Evolutionary conservation across 2,797 vertebrate genomes (phyloP), one percentile per base, ranked within the genome.

Genomic region (Enteromius thamalakanensis): DNA sequence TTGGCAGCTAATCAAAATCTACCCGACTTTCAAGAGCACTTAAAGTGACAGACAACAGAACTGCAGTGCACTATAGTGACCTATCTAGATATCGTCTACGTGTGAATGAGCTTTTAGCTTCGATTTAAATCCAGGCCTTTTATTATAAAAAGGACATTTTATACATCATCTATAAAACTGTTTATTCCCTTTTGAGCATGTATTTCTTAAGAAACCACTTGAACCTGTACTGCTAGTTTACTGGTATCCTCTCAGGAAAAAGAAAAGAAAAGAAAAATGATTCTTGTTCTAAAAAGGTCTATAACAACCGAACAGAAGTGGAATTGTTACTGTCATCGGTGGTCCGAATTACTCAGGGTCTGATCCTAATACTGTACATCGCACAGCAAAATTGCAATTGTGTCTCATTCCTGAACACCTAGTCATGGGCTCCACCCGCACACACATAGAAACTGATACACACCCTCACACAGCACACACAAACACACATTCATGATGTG

Each of bases 321-420:
- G 15, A 45, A 21, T 4, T 2, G 37, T 64, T 3, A 6, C 14
- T n/a, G 29, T 37, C n/a, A 42, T 37, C 0, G 3, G 14, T 32
- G 42, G 42, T 74, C 58, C 0, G 4, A 32, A n/a, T 9, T 72
- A 29, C 23, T 60, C 14, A 40, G 45, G 32, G 32, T 40, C 32
- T 72, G 23, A 40, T 8, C n/a, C 19, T 29, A 55, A 40, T 68
- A 87, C 89, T 84, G 89, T 70, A n/a, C 9, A 37, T 71, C 53
- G 37, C 29, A 84, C 29, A 74, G 17, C 14, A 75, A 68, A 53
- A 82, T 78, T 79, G 76, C 58, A 69, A 82, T 60, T 29, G 90
- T 92, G 29, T 89, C 85, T 89, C 94, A 95, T 94, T 95, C 94
- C 93, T 92, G 81, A 94, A 90, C 89, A 90, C 75, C 84, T 89